Evolutionary conservation across 2,113 vertebrate species (phyloP), one percentile per base, ranked within the genome.

Genomic region (Chloropsis cyanopogon): DNA sequence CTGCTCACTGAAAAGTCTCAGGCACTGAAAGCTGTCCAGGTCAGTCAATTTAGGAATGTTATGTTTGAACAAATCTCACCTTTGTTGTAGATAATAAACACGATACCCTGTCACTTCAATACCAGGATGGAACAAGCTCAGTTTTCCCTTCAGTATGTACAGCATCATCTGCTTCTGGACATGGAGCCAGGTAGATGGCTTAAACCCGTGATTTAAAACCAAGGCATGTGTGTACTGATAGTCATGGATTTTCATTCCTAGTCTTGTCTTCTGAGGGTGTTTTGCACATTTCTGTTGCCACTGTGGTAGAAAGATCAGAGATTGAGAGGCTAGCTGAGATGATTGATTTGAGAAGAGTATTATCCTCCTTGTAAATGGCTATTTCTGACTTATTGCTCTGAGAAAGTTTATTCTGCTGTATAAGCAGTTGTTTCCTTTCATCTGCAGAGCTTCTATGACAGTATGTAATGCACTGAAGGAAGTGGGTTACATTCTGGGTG

Each of bases 151-250:
- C n/a, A 22, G 11, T 53, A 37, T 26, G 10, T 50, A 25, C 33
- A 33, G 8, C 25, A 52, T 54, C 17, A n/a, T 33, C 42, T 90
- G 17, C 25, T 50, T 69, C 39, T 75, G 52, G 42, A 73, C 59
- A n/a, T 12, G n/a, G 20, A 61, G 10, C 11, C 37, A 46, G 5
- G 7, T 3, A 60, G 18, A 64, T 22, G 22, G 6, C 26, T 65
- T 61, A 46, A 82, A 88, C 6, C 4, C 1, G 2, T 1, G 2
- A 11, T 69, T 77, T 47, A 39, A 89, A 83, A 31, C 9, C 29
- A 37, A 33, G 14, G 8, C 11, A 52, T 7, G 0, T 0, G 0
- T 41, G 7, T 69, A 31, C 9, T 24, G 5, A 15, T 50, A 35
- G 35, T 46, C 10, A 41, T 0, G 7, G 11, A 19, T 68, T 87